Conservation (phyloP, 2,797 vertebrate species). For the Rhinatrema bivittatum region DNA sequence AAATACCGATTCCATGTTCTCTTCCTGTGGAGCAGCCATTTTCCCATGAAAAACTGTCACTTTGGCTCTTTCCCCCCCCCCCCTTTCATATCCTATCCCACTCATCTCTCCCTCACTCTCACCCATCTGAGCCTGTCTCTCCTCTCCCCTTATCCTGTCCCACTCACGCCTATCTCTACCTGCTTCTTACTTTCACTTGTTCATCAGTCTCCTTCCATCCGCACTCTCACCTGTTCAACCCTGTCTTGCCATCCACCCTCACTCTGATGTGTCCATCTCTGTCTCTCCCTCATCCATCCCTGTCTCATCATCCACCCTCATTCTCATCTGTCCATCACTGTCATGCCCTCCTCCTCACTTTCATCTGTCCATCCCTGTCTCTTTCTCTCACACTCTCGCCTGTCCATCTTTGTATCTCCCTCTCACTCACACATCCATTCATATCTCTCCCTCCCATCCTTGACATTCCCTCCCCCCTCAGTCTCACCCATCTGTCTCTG, state of each 20-base stretch:
- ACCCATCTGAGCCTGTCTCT: not conserved
- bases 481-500: slow-evolving; percentile 34
- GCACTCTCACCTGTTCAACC: not conserved
- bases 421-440: not conserved
- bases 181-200: not conserved
- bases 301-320: not conserved
- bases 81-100: no score
- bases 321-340: slow-evolving; percentile 2
- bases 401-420: slow-evolving; percentile 8
- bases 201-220: no score
- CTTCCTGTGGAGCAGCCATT: no score
- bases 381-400: no score
- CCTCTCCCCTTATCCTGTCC: not conserved
- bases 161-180: not conserved
- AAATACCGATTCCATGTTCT: no score
- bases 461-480: slow-evolving; percentile 35
- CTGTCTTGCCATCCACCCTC: not conserved
- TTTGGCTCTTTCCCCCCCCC: no score
- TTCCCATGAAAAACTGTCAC: no score
- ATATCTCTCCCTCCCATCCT: not conserved
- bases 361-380: no score
- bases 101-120: not conserved
- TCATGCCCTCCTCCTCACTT: slow-evolving; percentile 12
- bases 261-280: not conserved
- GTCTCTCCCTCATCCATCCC: not conserved